phyloP scores from a whole-genome alignment of 1,140 invertebrate genomes.

The Bicyclus anynana region DNA sequence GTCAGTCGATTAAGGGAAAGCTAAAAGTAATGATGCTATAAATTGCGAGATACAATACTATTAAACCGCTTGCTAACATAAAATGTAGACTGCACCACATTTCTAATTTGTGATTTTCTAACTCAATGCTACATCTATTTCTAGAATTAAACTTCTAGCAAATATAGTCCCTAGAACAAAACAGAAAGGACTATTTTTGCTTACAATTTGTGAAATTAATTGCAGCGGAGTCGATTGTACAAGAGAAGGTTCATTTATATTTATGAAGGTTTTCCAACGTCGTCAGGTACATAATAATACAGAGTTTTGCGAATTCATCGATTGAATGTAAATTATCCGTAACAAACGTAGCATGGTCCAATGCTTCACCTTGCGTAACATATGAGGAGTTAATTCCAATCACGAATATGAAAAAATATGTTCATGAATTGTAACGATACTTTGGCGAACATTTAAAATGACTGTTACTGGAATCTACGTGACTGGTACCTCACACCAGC shows the following conservation, averaged over 20 bases:
- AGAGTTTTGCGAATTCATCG: constrained; percentile 11
- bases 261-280: constrained; percentile 22
- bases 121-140: neutral
- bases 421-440: neutral
- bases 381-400: constrained; percentile 8
- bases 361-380: constrained; percentile 13
- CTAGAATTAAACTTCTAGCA: neutral
- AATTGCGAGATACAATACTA: neutral
- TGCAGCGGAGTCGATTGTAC: neutral
- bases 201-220: neutral
- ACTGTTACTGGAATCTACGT: neutral
- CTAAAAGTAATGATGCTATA: neutral
- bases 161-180: neutral
- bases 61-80: neutral
- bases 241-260: constrained; percentile 20
- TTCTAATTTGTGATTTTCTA: neutral
- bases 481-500: too few relatives aligned
- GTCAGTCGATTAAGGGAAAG: neutral
- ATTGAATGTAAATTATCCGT: constrained; percentile 26
- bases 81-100: neutral
- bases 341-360: constrained; percentile 17
- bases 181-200: neutral
- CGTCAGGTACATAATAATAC: constrained; percentile 19
- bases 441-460: neutral
- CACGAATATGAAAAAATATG: neutral